Conservation (phyloP, 2,888 invertebrate genomes). For the Endomychus coccineus region DNA sequence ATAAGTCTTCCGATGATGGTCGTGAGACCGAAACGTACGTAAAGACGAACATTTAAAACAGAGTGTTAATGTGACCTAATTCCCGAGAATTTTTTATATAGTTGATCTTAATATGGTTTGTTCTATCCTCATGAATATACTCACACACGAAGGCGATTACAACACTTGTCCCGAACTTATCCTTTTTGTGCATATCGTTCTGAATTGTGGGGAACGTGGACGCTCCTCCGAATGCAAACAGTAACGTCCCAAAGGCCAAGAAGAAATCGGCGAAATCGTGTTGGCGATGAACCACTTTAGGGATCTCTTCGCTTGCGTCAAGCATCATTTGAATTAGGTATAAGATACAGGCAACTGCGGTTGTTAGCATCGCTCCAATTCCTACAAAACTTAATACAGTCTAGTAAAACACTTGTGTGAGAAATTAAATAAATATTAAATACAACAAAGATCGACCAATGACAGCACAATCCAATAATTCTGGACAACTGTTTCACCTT, state of each 20-base stretch:
- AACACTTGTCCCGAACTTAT: constrained; percentile 57
- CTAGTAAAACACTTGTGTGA: no score
- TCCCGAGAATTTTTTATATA: no score
- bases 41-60: no score
- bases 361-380: constrained; percentile 55
- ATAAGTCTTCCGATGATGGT: no score
- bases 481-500: no score
- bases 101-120: no score
- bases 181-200: constrained; percentile 65
- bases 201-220: constrained; percentile 73
- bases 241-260: constrained; percentile 60
- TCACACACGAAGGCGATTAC: constrained; percentile 55
- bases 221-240: constrained; percentile 67
- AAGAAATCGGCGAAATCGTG: constrained; percentile 59
- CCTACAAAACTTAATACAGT: constrained; percentile 52
- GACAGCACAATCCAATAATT: no score
- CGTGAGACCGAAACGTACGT: no score
- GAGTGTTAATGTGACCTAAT: no score
- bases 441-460: no score
- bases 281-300: constrained; percentile 44
- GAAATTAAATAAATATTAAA: no score
- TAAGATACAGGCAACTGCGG: constrained; percentile 54
- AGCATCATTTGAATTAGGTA: constrained; percentile 55
- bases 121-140: no score
- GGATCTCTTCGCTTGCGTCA: constrained; percentile 43